phyloP scores from a whole-genome alignment of 2,888 invertebrate species.

The Ophion ellenae region DNA sequence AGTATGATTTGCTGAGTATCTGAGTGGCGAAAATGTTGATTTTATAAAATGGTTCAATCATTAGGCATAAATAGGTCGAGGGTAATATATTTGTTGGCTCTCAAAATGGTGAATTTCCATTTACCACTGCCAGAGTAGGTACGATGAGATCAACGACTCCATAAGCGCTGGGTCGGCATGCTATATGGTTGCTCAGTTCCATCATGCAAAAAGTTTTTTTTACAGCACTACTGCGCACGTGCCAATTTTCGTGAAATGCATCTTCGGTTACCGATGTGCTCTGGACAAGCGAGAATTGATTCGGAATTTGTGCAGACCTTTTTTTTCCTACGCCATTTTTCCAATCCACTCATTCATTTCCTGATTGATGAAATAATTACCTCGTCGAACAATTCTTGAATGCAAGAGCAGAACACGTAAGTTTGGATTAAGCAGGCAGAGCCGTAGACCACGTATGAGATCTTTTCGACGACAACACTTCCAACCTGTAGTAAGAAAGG shows the following conservation, averaged over 20 bases:
- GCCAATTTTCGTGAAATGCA: constrained; percentile 71
- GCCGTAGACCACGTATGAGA: constrained; percentile 59
- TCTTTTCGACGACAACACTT: constrained; percentile 43
- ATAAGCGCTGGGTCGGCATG: constrained; percentile 66
- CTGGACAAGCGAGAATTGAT: constrained; percentile 50
- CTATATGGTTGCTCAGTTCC: constrained; percentile 63
- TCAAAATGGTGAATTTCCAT: background rate
- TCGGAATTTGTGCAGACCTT: background rate
- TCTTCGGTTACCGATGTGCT: constrained; percentile 67
- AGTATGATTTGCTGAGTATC: constrained; percentile 52
- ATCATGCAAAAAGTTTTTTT: constrained; percentile 61
- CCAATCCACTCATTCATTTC: background rate
- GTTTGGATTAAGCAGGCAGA: constrained; percentile 68
- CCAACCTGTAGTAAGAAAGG: constrained; percentile 11
- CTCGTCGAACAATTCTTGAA: constrained; percentile 72
- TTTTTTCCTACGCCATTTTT: background rate
- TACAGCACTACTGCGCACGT: constrained; percentile 39
- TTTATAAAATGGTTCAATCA: background rate
- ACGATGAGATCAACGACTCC: constrained; percentile 69
- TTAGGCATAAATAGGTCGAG: too few relatives aligned
- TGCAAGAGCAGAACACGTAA: constrained; percentile 71
- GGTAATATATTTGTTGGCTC: background rate
- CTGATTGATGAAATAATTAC: constrained; percentile 58
- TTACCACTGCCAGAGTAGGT: constrained; percentile 72
- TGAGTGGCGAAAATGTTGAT: background rate